phyloP scores from a whole-genome alignment of 2,113 vertebrate species.

The Corydoras sp. region DNA sequence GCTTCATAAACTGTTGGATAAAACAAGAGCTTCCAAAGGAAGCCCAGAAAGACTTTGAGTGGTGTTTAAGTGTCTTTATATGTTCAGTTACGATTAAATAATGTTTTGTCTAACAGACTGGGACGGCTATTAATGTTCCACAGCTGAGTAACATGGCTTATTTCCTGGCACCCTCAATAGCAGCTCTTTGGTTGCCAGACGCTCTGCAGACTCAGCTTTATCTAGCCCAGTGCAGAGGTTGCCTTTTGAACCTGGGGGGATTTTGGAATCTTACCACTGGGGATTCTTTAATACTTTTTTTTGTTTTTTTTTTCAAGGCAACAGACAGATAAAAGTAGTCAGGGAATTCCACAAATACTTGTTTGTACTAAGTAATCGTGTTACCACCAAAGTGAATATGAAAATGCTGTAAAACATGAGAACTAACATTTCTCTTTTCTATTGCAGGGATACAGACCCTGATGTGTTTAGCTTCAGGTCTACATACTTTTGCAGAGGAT shows the following conservation, averaged over 20 bases:
- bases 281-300: slow-evolving; percentile 49
- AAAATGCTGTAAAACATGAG: slow-evolving; percentile 64
- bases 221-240: slow-evolving; percentile 63
- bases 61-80: background rate
- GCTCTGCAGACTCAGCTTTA: slow-evolving; percentile 56
- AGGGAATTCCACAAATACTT: slow-evolving; percentile 71
- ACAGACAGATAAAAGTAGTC: slow-evolving; percentile 61
- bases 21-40: no score
- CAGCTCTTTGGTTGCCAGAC: slow-evolving; percentile 44
- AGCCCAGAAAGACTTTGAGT: no score
- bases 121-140: slow-evolving; percentile 35
- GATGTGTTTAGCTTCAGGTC: slow-evolving; percentile 39
- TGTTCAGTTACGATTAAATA: slow-evolving; percentile 27
- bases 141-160: slow-evolving; percentile 37
- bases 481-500: slow-evolving; percentile 1
- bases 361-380: slow-evolving; percentile 73
- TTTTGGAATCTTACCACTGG: slow-evolving; percentile 60
- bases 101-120: slow-evolving; percentile 33
- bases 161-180: slow-evolving; percentile 46
- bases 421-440: slow-evolving; percentile 49
- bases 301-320: slow-evolving; percentile 46
- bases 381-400: slow-evolving; percentile 65
- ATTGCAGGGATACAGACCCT: slow-evolving; percentile 47
- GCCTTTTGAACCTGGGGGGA: slow-evolving; percentile 60
- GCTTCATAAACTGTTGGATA: no score